phyloP scores from a whole-genome alignment of 2,797 vertebrate species.

The Labroides dimidiatus region DNA sequence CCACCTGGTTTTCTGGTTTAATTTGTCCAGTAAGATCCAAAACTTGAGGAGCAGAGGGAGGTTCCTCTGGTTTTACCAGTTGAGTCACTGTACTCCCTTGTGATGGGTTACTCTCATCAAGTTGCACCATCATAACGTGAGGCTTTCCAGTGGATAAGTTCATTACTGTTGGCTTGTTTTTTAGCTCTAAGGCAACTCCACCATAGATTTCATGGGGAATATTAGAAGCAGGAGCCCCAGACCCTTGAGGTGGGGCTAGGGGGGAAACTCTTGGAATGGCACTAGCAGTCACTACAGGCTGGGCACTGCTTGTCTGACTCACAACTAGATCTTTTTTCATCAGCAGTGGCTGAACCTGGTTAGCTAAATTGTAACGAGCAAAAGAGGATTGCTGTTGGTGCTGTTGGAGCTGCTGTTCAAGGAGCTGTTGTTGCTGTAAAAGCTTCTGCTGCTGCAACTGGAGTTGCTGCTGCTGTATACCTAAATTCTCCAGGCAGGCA shows the following conservation, averaged over 20 bases:
- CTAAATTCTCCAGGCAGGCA: conserved; percentile 88
- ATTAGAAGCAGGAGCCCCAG: conserved; percentile 70
- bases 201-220: conserved; percentile 85
- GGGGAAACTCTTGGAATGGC: conserved; percentile 87
- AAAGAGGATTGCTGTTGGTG: conserved; percentile 90
- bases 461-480: conserved; percentile 86
- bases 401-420: conserved; percentile 86
- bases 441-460: conserved; percentile 84
- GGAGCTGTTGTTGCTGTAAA: conserved; percentile 82
- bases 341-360: conserved; percentile 89
- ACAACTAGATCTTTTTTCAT: conserved; percentile 92
- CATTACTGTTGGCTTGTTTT: conserved; percentile 88
- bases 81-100: conserved; percentile 88
- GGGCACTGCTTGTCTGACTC: conserved; percentile 85
- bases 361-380: conserved; percentile 92
- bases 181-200: conserved; percentile 89
- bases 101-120: conserved; percentile 87
- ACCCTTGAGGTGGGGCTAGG: conserved; percentile 80
- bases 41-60: conserved; percentile 82
- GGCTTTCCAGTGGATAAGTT: conserved; percentile 89
- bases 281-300: conserved; percentile 81
- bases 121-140: conserved; percentile 95
- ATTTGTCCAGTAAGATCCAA: conserved; percentile 94
- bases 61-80: conserved; percentile 89
- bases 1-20: conserved; percentile 94